These are phyloP conservation scores for Cryptoblepharus egeriae DNA, from an alignment of 2,797 vertebrate species.

Conservation along the genomic window DNA sequence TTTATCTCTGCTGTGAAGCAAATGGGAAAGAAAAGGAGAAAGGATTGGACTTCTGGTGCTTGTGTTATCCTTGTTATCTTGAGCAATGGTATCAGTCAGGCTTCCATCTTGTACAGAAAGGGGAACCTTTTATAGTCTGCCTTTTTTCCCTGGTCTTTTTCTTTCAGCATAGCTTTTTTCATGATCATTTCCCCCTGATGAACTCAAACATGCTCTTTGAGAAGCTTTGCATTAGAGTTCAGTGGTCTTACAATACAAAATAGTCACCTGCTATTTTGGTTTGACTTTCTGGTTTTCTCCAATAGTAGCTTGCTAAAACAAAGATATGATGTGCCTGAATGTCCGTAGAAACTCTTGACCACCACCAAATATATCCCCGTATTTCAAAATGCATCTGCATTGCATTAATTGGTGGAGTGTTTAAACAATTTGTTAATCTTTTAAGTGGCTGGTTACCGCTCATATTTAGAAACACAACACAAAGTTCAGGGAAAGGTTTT, in stretches of 20 bases:
- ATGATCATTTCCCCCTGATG: background rate
- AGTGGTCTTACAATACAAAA: background rate
- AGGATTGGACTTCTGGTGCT: slow-evolving; percentile 43
- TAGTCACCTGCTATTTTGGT: slow-evolving; percentile 16
- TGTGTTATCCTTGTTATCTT: slow-evolving; percentile 12
- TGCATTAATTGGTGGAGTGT: background rate
- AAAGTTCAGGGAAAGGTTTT: background rate
- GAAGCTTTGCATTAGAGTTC: slow-evolving; percentile 3
- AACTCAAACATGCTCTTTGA: background rate
- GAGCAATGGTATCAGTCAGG: background rate
- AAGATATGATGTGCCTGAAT: background rate
- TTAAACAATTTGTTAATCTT: background rate
- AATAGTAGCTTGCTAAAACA: background rate
- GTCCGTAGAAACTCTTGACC: background rate
- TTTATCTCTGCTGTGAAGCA: slow-evolving; percentile 24
- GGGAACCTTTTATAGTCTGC: background rate
- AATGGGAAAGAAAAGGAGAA: slow-evolving; percentile 54
- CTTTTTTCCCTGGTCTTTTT: background rate
- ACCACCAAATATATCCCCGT: background rate
- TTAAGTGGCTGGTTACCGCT: slow-evolving; percentile 24
- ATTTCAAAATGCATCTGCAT: background rate
- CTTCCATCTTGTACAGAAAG: background rate
- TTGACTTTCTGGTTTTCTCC: background rate
- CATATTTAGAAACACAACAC: slow-evolving; percentile 53
- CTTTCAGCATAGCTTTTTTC: background rate